Conservation (phyloP, 2,113 vertebrate genomes). For the Procavia capensis region DNA sequence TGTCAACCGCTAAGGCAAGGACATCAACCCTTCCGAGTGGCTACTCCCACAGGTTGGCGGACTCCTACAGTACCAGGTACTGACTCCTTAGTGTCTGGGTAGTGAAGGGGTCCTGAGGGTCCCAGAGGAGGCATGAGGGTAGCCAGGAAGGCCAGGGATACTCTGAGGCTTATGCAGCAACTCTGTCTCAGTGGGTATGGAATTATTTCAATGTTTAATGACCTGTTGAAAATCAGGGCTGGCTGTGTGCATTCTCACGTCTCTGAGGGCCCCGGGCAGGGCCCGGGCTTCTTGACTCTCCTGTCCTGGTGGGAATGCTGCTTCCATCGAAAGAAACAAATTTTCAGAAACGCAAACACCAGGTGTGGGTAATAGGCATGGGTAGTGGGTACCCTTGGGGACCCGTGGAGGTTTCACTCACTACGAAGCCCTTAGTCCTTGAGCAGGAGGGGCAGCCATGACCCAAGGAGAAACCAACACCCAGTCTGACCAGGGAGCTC, state of each 20-base stretch:
- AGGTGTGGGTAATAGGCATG: fast-evolving
- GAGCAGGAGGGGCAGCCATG: background rate
- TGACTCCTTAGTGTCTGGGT: background rate
- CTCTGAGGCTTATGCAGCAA: background rate
- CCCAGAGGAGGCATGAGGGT: background rate
- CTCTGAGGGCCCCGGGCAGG: fast-evolving
- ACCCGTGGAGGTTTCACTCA: background rate
- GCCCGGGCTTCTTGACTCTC: background rate
- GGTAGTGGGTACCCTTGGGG: fast-evolving
- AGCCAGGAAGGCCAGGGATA: background rate
- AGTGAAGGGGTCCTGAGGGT: background rate
- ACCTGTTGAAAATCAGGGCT: background rate
- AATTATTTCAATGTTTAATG: background rate
- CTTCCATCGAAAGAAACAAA: background rate
- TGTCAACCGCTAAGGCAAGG: fast-evolving
- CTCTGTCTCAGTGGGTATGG: background rate
- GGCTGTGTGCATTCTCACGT: fast-evolving
- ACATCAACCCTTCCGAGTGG: background rate
- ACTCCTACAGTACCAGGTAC: background rate
- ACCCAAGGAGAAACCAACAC: background rate
- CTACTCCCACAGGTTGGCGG: fast-evolving
- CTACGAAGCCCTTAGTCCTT: background rate
- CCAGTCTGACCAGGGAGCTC: background rate
- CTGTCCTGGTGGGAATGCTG: no score
- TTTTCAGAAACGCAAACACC: background rate